phyloP scores from a whole-genome alignment of 2,113 vertebrate species.

The Perca schrenkii region DNA sequence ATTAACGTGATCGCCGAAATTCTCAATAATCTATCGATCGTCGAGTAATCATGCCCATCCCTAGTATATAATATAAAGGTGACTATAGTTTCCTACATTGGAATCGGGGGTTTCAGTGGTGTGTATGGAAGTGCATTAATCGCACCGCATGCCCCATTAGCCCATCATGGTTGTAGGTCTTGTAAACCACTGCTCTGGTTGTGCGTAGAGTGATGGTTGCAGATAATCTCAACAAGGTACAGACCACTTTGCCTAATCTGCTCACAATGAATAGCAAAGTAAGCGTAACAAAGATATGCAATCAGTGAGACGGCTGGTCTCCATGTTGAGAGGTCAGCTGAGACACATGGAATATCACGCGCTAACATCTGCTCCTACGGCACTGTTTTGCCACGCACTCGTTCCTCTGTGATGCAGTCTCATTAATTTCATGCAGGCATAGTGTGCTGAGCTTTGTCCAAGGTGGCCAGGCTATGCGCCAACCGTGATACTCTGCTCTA shows the following conservation, averaged over 20 bases:
- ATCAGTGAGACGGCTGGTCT: not conserved
- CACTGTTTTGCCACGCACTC: not conserved
- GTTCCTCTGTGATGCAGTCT: not conserved
- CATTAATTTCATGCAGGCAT: not conserved
- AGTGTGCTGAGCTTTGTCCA: not conserved
- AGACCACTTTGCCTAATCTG: not conserved
- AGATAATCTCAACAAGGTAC: conserved; percentile 7
- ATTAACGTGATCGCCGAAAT: too few relatives aligned
- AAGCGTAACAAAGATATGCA: not conserved
- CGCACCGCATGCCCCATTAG: not conserved
- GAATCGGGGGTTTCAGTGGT: not conserved
- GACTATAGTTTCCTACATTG: too few relatives aligned
- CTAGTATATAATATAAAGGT: too few relatives aligned
- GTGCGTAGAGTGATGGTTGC: not conserved
- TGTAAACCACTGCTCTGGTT: conserved; percentile 3
- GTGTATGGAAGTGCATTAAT: conserved; percentile 7
- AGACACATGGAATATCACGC: not conserved
- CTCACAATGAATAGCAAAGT: not conserved
- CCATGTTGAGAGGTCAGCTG: conserved; percentile 7
- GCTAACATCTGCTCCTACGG: not conserved
- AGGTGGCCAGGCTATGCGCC: not conserved
- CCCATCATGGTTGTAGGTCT: conserved; percentile 4
- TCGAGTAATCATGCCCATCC: too few relatives aligned
- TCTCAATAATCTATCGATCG: too few relatives aligned
- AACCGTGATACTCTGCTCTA: not conserved